Evolutionary conservation across 64 coral and sea anemone species (phyloP).

Genomic region (Acropora yongei): DNA sequence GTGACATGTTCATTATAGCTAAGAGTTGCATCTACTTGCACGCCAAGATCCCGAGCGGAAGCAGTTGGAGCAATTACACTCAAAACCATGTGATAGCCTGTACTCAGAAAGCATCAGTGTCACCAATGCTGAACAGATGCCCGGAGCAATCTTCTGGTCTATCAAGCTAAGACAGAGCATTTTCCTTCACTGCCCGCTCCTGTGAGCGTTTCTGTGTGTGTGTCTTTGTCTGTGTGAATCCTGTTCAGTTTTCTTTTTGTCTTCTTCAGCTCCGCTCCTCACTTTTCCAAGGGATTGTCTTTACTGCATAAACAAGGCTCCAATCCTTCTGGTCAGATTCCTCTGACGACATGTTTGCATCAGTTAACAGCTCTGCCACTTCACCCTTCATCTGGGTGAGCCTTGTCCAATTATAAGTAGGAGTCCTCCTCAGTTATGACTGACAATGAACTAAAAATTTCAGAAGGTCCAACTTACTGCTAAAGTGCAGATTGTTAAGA

Average conservation of each 20-base stretch:
- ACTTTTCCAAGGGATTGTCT: neutral
- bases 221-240: neutral
- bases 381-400: neutral
- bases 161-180: neutral
- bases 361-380: constrained; percentile 2
- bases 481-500: too few relatives aligned
- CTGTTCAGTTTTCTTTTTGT: neutral
- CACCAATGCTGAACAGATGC: neutral
- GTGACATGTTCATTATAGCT: too few relatives aligned
- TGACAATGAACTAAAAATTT: neutral
- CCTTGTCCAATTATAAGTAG: neutral
- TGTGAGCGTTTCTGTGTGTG: neutral
- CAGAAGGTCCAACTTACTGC: too few relatives aligned
- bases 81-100: too few relatives aligned
- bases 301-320: neutral
- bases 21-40: too few relatives aligned
- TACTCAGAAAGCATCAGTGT: too few relatives aligned
- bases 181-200: neutral
- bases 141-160: neutral
- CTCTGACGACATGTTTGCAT: neutral
- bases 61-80: too few relatives aligned
- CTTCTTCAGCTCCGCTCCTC: neutral
- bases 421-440: neutral
- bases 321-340: neutral
- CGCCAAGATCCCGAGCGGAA: too few relatives aligned